A percentile compares a stretch with the other conserved stretches of the same genome.
Evolutionary conservation across 1,140 invertebrate species (phyloP).

Genomic region (Listronotus oregonensis): DNA sequence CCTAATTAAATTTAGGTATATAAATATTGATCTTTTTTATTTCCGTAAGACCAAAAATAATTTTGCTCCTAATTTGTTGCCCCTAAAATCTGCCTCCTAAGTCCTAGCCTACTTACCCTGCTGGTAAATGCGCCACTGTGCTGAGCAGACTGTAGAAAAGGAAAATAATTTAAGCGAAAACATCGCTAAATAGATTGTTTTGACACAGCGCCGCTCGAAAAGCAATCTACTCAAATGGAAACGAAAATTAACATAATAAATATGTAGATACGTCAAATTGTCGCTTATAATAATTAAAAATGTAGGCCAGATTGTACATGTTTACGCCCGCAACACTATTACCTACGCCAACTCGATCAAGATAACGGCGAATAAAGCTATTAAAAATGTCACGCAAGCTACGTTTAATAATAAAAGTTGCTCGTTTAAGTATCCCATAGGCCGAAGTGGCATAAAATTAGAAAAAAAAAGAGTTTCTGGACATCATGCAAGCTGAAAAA

Average conservation of each 20-base stretch:
- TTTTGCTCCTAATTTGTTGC: no score
- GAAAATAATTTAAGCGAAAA: no score
- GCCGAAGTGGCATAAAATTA: neutral
- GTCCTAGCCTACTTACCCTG: no score
- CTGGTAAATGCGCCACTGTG: no score
- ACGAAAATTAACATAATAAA: constrained; percentile 24
- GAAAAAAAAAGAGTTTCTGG: no score
- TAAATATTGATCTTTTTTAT: no score
- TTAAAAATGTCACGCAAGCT: constrained; percentile 32
- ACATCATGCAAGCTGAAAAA: no score
- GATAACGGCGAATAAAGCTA: constrained; percentile 28
- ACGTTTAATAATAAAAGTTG: constrained; percentile 21
- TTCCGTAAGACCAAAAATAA: no score
- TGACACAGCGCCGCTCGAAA: constrained; percentile 1
- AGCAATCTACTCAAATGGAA: constrained; percentile 7
- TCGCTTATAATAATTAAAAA: constrained; percentile 34
- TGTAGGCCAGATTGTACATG: constrained; percentile 32
- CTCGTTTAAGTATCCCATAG: neutral
- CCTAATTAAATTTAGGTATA: no score
- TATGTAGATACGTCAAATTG: constrained; percentile 28
- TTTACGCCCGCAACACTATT: constrained; percentile 35
- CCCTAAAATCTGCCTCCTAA: no score
- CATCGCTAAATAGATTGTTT: neutral
- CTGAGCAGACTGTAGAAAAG: no score
- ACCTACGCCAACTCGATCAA: constrained; percentile 19